Evolutionary conservation across 2,888 invertebrate genomes (phyloP), one percentile per base, ranked within the genome.

Genomic region (Drosophila fulvimacula): DNA sequence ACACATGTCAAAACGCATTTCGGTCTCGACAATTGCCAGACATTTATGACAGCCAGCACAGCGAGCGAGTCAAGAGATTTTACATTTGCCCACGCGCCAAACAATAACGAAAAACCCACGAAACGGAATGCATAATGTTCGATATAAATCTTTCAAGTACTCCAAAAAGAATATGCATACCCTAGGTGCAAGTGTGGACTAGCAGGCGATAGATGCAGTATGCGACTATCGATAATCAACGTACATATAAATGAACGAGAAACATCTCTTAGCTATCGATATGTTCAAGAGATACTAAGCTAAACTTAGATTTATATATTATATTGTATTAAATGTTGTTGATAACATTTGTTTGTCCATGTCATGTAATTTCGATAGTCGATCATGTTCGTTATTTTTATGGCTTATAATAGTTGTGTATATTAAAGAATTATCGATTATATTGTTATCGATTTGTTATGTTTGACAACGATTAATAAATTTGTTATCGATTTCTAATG

Each of bases 21-120:
- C 44, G 51, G 48, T 48, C 21, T 27, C 68, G 68, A 67, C 71
- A 76, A 70, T 75, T 79, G 75, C 44, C 76, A 80, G 72, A 71
- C 77, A 76, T 44, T 76, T 79, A 76, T 79, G 76, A 76, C 80
- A 76, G 64, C 58, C 69, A 56, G 24, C 46, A 73, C 46, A 48
- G 6, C 46, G 36, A 52, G 41, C 57, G 30, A 58, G 30, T n/a
- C 51, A 15, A 36, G 36, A 51, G 51, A 36, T 32, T 32, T 30
- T 42, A 15, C 15, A 15, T 19, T 78, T 79, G 79, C 75, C 75
- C 79, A 79, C 75, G 79, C 79, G 79, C 48, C 56, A 7, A 39
- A 72, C 46, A 76, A 72, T 57, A 63, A 57, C 39, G 66, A 53
- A 32, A 71, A 78, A 53, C 68, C 79, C 58, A 73, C 73, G 41